Evolutionary conservation across 2,113 vertebrate species (phyloP), one percentile per base, ranked within the genome.

Genomic region (Chloebia gouldiae): DNA sequence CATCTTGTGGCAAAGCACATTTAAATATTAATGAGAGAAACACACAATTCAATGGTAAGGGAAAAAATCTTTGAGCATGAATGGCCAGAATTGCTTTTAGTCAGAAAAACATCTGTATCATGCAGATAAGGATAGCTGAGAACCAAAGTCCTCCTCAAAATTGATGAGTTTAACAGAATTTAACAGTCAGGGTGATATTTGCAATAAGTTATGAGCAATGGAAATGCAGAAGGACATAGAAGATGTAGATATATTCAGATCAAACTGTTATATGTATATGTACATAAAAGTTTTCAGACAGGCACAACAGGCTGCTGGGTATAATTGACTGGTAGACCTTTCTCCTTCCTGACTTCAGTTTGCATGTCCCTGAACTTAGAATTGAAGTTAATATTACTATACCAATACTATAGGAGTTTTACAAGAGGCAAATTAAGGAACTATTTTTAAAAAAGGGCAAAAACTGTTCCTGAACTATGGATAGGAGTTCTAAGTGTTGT

Each of bases 1-100:
- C 88, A 82, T 82, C 78, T 88, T 95, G 88, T 91, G 73, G 87
- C 70, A 73, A 96, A 94, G 47, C 56, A 91, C 86, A 76, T 96
- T 97, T 96, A 97, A 96, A 95, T 96, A 96, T 96, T 97, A 96
- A 97, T 44, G 81, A 90, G 78, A 92, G 73, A 91, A 97, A 91
- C 27, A 51, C 13, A 59, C 10, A 68, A 70, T 49, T 86, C 81
- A 86, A 47, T 75, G 69, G 82, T 84, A 81, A 60, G 63, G 54
- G 84, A 86, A 66, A 95, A 95, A 87, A 91, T 73, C 68, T 60
- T 31, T 47, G 68, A 96, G 76, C 71, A 44, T 81, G 81, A 95
- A 93, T 97, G 88, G 88, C 92, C 80, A 96, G 91, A 97, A 96
- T 83, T 93, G 65, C 80, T 98, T 96, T 96, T 81, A 96, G 81